Conservation (phyloP, 2,888 invertebrate genomes). For the Penaeus monodon region DNA sequence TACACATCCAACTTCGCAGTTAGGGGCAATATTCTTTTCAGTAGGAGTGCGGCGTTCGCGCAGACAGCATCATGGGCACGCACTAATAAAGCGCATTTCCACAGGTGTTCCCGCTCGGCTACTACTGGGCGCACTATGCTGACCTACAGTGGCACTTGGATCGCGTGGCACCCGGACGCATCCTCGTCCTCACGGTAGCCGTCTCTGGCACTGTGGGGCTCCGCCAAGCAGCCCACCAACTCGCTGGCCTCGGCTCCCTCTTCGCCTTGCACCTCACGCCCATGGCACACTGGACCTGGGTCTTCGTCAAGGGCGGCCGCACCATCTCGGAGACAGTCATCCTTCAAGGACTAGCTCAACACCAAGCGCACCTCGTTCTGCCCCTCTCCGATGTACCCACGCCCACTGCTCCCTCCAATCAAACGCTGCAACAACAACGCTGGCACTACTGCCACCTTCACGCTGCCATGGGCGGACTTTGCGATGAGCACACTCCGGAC, state of each 20-base stretch:
- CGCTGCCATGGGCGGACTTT: conserved; percentile 51
- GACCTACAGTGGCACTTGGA: conserved; percentile 51
- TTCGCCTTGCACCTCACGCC: conserved; percentile 27
- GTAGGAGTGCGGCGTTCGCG: neutral
- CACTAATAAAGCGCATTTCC: neutral
- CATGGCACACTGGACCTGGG: conserved; percentile 51
- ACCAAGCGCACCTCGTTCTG: conserved; percentile 7
- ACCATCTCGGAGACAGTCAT: conserved; percentile 54
- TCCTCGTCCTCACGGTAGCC: conserved; percentile 39
- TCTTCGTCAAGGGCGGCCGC: conserved; percentile 52
- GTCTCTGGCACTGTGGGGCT: conserved; percentile 24
- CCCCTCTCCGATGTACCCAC: neutral
- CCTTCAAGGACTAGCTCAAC: neutral
- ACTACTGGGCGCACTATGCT: conserved; percentile 39
- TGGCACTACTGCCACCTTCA: conserved; percentile 48
- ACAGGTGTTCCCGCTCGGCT: conserved; percentile 49
- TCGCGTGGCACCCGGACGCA: conserved; percentile 29
- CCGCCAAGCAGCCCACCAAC: neutral
- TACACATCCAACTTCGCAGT: too few species aligned
- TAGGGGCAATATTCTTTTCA: neutral
- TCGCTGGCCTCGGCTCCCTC: conserved; percentile 33
- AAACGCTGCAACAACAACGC: conserved; percentile 3
- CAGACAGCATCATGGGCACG: neutral
- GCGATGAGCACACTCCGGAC: conserved; percentile 39
- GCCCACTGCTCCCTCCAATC: neutral